Percentiles rank a stretch among this genome's conserved stretches.
These are phyloP conservation scores for Apistogramma diplotaenia DNA, from an alignment of 2,113 vertebrate genomes.

Conservation along the genomic window DNA sequence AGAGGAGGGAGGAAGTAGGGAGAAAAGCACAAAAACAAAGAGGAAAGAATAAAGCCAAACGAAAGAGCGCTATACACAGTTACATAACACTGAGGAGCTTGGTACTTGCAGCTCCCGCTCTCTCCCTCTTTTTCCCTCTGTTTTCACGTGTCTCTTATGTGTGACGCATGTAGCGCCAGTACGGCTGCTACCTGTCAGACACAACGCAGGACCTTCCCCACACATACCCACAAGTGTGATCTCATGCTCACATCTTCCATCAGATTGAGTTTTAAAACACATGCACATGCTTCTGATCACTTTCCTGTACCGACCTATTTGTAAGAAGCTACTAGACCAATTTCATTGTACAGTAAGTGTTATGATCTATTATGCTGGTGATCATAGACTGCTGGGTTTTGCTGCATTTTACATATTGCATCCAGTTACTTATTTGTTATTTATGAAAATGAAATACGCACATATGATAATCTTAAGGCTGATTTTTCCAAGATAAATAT, in stretches of 20 bases:
- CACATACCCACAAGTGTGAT: conserved; percentile 3
- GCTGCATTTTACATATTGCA: too few species aligned
- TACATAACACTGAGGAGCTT: conserved; percentile 45
- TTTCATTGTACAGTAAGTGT: too few species aligned
- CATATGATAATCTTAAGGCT: fast-evolving
- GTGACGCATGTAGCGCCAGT: background rate
- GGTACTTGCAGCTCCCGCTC: conserved; percentile 20
- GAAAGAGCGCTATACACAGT: conserved; percentile 26
- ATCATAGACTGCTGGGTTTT: too few species aligned
- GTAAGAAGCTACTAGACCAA: too few species aligned
- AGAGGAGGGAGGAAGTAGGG: too few species aligned
- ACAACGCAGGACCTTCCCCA: background rate
- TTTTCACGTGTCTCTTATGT: background rate
- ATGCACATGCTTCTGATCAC: background rate
- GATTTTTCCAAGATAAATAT: background rate
- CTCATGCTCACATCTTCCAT: background rate
- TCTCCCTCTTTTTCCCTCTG: background rate
- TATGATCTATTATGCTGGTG: too few species aligned
- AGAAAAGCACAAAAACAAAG: background rate
- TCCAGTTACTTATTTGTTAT: too few species aligned
- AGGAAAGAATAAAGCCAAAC: background rate
- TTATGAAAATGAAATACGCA: background rate
- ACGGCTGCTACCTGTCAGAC: conserved; percentile 43
- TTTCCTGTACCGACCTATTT: too few species aligned
- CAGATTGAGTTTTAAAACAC: background rate